Evolutionary conservation across 2,113 vertebrate species (phyloP).

Genomic region (Rhynchomys soricoides): DNA sequence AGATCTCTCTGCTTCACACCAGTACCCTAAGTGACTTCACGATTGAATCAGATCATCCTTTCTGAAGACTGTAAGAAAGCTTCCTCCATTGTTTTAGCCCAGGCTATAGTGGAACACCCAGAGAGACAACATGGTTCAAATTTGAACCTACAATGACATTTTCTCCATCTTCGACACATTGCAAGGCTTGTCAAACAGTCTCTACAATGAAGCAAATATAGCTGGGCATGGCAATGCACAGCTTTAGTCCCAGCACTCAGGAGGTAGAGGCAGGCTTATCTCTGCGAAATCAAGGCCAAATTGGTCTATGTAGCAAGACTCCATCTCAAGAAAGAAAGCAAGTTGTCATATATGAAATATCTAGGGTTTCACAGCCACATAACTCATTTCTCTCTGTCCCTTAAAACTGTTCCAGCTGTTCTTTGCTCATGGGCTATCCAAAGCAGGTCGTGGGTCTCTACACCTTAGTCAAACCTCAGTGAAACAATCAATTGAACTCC

Average conservation of each 20-base stretch:
- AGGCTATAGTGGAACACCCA: constrained; percentile 1
- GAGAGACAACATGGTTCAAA: constrained; percentile 11
- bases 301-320: not conserved
- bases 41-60: not conserved
- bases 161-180: constrained; percentile 16
- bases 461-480: constrained; percentile 39
- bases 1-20: not conserved
- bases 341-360: constrained; percentile 30
- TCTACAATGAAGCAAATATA: not conserved
- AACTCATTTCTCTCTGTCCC: not conserved
- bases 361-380: constrained; percentile 25
- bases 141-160: constrained; percentile 31
- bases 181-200: not conserved
- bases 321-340: not conserved
- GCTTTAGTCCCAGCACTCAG: not conserved
- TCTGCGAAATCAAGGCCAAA: not conserved
- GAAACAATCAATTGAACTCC: constrained; percentile 54
- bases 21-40: not conserved
- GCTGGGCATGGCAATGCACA: no score
- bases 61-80: constrained; percentile 14
- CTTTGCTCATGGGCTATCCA: constrained; percentile 1
- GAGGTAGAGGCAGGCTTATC: not conserved
- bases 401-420: constrained; percentile 49
- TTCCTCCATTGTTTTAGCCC: not conserved
- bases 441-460: not conserved